Evolutionary conservation across 2,888 invertebrate genomes (phyloP).

Genomic region (Nudaria mundana): DNA sequence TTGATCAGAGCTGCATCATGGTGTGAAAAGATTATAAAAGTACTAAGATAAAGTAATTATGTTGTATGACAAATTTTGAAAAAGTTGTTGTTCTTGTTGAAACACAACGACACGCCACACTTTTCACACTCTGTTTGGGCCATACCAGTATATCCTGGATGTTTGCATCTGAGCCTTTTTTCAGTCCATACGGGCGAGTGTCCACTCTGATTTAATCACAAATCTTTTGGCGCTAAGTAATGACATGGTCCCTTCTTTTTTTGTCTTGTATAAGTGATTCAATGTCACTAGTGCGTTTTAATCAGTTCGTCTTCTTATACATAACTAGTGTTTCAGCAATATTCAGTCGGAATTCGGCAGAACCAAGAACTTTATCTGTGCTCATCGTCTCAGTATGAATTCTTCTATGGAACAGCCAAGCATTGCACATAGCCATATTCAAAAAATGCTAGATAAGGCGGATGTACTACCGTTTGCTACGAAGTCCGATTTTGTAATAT

Average conservation of each 20-base stretch:
- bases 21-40: too few species aligned
- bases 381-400: not conserved
- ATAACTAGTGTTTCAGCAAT: constrained; percentile 8
- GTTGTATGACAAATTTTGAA: not conserved
- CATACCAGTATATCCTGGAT: too few species aligned
- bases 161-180: not conserved
- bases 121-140: too few species aligned
- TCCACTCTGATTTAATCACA: not conserved
- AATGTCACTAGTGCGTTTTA: too few species aligned
- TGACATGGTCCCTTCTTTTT: too few species aligned
- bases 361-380: not conserved
- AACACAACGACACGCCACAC: too few species aligned
- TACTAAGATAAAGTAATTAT: too few species aligned
- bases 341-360: constrained; percentile 6
- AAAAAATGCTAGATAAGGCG: constrained; percentile 9
- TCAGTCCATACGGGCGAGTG: not conserved
- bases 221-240: too few species aligned
- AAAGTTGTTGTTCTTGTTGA: not conserved
- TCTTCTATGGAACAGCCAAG: constrained; percentile 5
- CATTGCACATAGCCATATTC: constrained; percentile 4
- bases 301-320: too few species aligned
- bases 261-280: too few species aligned
- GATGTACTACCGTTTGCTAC: constrained; percentile 7
- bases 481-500: constrained; percentile 3
- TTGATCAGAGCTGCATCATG: too few species aligned